A percentile compares a stretch with the other conserved stretches of the same genome.
Conservation (phyloP, 2,113 vertebrate genomes). For the Pampusana beccarii region DNA sequence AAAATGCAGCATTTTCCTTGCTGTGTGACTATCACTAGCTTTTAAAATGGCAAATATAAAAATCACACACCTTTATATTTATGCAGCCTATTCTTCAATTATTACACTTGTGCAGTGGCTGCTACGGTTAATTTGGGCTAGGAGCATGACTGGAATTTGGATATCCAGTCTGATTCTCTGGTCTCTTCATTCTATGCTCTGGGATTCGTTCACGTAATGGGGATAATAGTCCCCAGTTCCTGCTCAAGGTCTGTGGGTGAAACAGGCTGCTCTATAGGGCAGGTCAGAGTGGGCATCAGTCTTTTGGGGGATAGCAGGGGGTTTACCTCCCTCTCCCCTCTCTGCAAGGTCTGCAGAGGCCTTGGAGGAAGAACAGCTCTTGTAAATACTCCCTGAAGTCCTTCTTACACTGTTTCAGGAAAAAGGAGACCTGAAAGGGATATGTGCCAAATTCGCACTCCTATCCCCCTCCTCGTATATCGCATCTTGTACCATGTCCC, state of each 20-base stretch:
- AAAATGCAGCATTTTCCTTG: constrained; percentile 56
- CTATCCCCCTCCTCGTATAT: neutral
- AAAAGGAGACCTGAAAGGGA: neutral
- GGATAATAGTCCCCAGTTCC: neutral
- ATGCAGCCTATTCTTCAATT: constrained; percentile 52
- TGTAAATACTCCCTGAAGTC: neutral
- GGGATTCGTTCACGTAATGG: neutral
- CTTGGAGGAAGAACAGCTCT: neutral
- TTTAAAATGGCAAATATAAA: constrained; percentile 65
- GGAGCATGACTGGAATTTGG: constrained; percentile 16
- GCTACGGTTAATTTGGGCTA: constrained; percentile 14
- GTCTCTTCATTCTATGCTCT: neutral
- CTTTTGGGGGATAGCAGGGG: neutral
- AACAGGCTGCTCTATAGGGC: neutral
- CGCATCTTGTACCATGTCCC: neutral
- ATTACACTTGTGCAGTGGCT: constrained; percentile 2
- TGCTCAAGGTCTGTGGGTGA: neutral
- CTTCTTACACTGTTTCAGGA: neutral
- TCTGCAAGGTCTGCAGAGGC: neutral
- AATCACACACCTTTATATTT: constrained; percentile 59
- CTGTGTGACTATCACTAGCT: constrained; percentile 12
- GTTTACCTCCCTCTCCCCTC: neutral
- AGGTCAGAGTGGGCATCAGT: neutral
- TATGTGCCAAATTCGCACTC: neutral
- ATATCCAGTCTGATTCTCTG: neutral